phyloP scores from a whole-genome alignment of 1,140 invertebrate species.

The Eurosta solidaginis region DNA sequence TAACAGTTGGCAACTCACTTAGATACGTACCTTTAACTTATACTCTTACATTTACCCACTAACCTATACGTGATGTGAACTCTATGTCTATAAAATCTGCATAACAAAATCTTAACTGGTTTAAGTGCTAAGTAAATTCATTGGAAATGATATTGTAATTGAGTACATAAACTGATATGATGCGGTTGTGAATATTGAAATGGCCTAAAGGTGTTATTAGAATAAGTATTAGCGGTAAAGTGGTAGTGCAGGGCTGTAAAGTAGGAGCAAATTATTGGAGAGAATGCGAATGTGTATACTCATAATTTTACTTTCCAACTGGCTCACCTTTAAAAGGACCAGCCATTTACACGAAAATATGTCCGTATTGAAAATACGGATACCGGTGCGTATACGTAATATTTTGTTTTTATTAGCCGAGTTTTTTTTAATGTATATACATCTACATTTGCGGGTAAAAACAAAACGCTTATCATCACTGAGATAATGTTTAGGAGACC shows the following conservation, averaged over 20 bases:
- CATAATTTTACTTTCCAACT: no score
- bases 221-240: neutral
- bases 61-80: neutral
- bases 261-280: neutral
- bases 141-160: constrained; percentile 24
- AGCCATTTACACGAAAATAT: no score
- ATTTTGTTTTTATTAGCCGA: no score
- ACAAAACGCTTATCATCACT: no score
- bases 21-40: neutral
- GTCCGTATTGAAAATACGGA: no score
- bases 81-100: neutral
- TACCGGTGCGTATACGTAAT: no score
- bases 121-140: constrained; percentile 24
- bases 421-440: no score
- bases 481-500: no score
- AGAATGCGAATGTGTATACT: neutral
- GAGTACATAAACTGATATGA: neutral
- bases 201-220: neutral
- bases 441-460: no score
- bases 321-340: no score
- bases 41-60: neutral
- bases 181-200: neutral
- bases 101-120: constrained; percentile 27
- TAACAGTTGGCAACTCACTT: neutral
- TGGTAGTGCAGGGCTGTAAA: neutral